phyloP scores from a whole-genome alignment of 2,888 invertebrate species.

The Nasonovia ribisnigri region DNA sequence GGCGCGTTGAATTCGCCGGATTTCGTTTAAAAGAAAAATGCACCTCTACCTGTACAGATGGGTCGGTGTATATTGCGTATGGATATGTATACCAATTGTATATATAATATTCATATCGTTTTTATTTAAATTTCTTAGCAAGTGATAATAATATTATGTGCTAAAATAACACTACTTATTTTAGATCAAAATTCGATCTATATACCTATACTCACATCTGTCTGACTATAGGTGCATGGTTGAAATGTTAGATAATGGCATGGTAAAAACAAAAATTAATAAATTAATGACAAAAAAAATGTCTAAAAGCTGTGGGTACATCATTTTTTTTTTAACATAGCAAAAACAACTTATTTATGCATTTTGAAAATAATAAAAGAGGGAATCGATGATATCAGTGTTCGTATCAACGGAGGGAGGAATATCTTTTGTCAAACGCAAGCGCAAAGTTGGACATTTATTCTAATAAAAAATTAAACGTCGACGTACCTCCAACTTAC shows the following conservation, averaged over 20 bases:
- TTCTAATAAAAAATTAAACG: not conserved
- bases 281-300: not conserved
- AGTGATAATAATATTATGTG: not conserved
- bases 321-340: not conserved
- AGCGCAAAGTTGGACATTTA: not conserved
- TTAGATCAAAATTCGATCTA: not conserved
- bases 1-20: not conserved
- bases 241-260: not conserved
- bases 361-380: not conserved
- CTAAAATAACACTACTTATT: not conserved
- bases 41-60: not conserved
- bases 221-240: not conserved
- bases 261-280: not conserved
- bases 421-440: slow-evolving; percentile 8
- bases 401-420: not conserved
- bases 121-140: not conserved
- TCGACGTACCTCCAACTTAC: no score
- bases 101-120: not conserved
- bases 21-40: not conserved
- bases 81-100: not conserved
- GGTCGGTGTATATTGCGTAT: no score
- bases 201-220: not conserved
- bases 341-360: not conserved
- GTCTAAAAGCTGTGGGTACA: not conserved
- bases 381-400: not conserved